Percentiles rank a stretch among this genome's conserved stretches.
Evolutionary conservation across 1,140 invertebrate species (phyloP).

Genomic region (Nasonia vitripennis): DNA sequence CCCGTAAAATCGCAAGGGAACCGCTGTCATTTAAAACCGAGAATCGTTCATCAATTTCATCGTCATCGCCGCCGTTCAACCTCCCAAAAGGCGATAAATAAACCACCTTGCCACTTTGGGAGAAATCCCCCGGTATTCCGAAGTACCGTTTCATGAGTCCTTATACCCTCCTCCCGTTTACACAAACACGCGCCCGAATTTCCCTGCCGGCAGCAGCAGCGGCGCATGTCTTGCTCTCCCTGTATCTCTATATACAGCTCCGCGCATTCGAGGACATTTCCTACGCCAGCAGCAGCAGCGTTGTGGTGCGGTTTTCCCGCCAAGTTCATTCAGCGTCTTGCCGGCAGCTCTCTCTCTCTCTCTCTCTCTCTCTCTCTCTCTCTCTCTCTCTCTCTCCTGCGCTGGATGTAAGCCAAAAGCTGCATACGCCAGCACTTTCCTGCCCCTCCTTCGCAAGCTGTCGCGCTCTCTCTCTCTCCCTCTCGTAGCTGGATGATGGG

Average conservation of each 20-base stretch:
- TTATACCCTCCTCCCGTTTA: background rate
- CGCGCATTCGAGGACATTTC: slow-evolving; percentile 48
- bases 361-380: background rate
- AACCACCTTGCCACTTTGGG: background rate
- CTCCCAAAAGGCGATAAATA: background rate
- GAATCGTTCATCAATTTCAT: too few species aligned
- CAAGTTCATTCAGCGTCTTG: slow-evolving; percentile 71
- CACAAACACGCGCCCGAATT: background rate
- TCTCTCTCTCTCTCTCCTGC: background rate
- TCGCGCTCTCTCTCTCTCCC: slow-evolving; percentile 43
- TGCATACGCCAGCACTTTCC: slow-evolving; percentile 61
- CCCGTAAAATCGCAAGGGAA: too few species aligned
- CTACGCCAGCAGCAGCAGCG: slow-evolving; percentile 40
- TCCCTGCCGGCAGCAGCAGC: background rate
- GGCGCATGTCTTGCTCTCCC: background rate
- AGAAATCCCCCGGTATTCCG: background rate
- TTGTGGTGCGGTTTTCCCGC: slow-evolving; percentile 66
- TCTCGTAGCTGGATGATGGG: slow-evolving; percentile 29
- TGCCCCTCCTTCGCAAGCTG: slow-evolving; percentile 51
- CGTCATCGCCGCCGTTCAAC: too few species aligned
- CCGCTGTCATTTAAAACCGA: too few species aligned
- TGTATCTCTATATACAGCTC: background rate
- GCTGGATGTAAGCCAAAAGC: slow-evolving; percentile 70
- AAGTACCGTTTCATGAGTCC: background rate
- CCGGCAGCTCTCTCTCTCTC: background rate